Evolutionary conservation across 1,140 invertebrate species (phyloP).

Genomic region (Diuraphis noxia): DNA sequence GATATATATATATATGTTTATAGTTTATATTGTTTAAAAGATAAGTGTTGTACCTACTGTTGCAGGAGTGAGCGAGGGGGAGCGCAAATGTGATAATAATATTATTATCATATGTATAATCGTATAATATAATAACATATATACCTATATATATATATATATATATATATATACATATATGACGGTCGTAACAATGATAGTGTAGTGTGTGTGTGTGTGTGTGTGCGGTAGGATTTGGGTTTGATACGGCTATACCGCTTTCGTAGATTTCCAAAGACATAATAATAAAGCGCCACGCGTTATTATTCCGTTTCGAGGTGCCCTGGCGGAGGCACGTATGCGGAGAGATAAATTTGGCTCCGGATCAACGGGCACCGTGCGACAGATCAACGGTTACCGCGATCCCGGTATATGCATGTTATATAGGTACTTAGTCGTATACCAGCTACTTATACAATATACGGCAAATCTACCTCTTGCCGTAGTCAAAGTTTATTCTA

Average conservation of each 20-base stretch:
- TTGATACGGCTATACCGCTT: slow-evolving; percentile 31
- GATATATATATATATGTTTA: background rate
- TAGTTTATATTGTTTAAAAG: too few species aligned
- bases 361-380: slow-evolving; percentile 33
- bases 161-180: too few species aligned
- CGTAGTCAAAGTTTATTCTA: background rate
- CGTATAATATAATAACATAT: background rate
- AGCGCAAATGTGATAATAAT: background rate
- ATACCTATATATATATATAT: background rate
- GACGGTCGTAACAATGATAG: too few species aligned
- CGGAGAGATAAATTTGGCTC: slow-evolving; percentile 50
- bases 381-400: background rate
- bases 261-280: slow-evolving; percentile 42
- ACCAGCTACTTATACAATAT: background rate
- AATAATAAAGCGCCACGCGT: slow-evolving; percentile 39
- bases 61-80: too few species aligned
- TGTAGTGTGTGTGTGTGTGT: background rate
- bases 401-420: background rate
- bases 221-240: background rate
- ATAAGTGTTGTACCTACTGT: too few species aligned
- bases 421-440: background rate
- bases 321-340: background rate
- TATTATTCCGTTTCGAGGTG: background rate
- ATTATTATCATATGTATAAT: too few species aligned
- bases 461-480: background rate